These are phyloP conservation scores for Peribatodes rhomboidaria DNA, from an alignment of 2,888 invertebrate genomes.

Conservation along the genomic window DNA sequence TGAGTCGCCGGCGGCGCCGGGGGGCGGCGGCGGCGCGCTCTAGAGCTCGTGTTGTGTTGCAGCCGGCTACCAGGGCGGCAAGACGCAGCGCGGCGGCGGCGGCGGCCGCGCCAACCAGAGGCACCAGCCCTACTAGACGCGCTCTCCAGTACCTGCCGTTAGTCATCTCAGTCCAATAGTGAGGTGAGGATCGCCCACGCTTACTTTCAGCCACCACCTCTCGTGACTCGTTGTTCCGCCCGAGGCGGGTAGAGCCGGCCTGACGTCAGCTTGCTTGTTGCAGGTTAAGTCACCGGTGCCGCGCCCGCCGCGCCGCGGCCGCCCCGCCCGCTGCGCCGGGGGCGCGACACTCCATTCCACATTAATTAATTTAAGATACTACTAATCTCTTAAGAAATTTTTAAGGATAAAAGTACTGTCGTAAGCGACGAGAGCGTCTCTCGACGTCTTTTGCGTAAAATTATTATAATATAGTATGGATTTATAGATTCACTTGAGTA, in stretches of 20 bases:
- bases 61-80: constrained; percentile 92
- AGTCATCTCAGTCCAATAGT: constrained; percentile 83
- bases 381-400: constrained; percentile 82
- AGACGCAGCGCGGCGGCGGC: constrained; percentile 92
- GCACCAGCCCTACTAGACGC: constrained; percentile 93
- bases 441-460: constrained; percentile 72
- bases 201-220: neutral
- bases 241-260: no score
- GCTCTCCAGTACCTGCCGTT: constrained; percentile 74
- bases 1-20: neutral
- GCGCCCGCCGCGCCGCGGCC: constrained; percentile 74
- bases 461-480: constrained; percentile 85
- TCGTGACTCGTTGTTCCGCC: no score
- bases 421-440: constrained; percentile 67
- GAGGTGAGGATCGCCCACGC: constrained; percentile 64
- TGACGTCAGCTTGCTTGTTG: constrained; percentile 51
- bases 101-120: constrained; percentile 93
- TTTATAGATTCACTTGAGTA: constrained; percentile 85
- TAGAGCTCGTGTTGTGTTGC: constrained; percentile 62
- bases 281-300: constrained; percentile 85
- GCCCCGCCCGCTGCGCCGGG: constrained; percentile 76
- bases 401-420: constrained; percentile 80
- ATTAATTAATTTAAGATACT: constrained; percentile 82
- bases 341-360: constrained; percentile 86
- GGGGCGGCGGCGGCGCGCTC: neutral